Evolutionary conservation across 2,888 invertebrate genomes (phyloP), one percentile per base, ranked within the genome.

Genomic region (Lampropteryx suffumata): DNA sequence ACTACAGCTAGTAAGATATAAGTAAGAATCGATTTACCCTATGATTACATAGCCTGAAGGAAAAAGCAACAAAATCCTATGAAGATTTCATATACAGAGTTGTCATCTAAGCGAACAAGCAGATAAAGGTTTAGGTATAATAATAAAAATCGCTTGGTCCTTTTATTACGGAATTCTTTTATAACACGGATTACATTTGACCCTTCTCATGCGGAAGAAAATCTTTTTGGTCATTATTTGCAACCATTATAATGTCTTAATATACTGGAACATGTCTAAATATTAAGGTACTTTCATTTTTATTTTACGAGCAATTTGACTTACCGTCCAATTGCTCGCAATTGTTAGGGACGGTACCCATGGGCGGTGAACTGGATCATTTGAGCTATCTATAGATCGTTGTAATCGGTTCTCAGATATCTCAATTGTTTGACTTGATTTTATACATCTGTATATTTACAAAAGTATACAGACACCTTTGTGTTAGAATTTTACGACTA

Each of bases 101-200:
- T 41, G 44, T 49, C 53, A 35, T 53, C 34, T 40, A 44, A 53
- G 43, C 44, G 29, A 35, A 32, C 21, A 45, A 13, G 30, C 32
- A 33, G 28, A 40, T 39, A 48, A 36, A 40, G 44, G 44, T 36
- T 45, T 48, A 29, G 40, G 35, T 33, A 53, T 48, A 45, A 41
- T 48, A 43, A 39, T 32, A 44, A 40, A 48, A 39, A 48, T 48
- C 9, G 24, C 34, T 9, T 13, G 9, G 30, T 32, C 40, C 48
- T 53, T 53, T 17, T 48, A 43, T 52, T 28, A 29, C 33, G 17
- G 21, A 42, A 35, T 26, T 37, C 11, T 34, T 42, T 49, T 53
- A 58, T 37, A 26, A 42, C 47, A 44, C 17, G 48, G 59, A 56
- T 51, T 54, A 44, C 24, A 26, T 12, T 50, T 26, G 55, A 55